These are phyloP conservation scores for Eupithecia centaureata DNA, from an alignment of 2,888 invertebrate genomes.

Conservation along the genomic window DNA sequence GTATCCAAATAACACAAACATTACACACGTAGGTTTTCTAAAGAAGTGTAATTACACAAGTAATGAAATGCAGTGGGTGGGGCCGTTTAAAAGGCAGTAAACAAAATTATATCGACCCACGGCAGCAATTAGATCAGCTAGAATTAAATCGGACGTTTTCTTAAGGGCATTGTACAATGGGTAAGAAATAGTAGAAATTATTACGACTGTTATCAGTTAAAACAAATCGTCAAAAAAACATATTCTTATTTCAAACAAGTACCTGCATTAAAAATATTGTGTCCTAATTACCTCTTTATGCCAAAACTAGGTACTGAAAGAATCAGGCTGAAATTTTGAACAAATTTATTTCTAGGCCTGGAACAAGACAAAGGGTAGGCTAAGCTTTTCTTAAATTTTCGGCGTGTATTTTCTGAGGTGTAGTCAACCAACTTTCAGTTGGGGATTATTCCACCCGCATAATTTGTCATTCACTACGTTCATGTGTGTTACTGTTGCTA, in stretches of 20 bases:
- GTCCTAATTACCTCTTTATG: too few species aligned
- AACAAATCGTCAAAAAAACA: too few species aligned
- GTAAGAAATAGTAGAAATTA: not conserved
- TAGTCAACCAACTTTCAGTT: too few species aligned
- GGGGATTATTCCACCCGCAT: too few species aligned
- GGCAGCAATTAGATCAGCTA: slow-evolving; percentile 82
- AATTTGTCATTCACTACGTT: not conserved
- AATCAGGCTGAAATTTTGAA: too few species aligned
- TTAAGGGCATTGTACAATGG: slow-evolving; percentile 44
- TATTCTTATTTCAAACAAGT: too few species aligned
- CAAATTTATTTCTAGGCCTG: too few species aligned
- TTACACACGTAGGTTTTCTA: slow-evolving; percentile 28
- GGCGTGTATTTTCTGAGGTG: too few species aligned
- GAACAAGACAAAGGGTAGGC: too few species aligned
- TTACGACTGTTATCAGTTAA: too few species aligned
- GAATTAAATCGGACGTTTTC: slow-evolving; percentile 79
- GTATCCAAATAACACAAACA: slow-evolving; percentile 18
- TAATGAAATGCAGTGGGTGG: slow-evolving; percentile 75
- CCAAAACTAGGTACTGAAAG: not conserved
- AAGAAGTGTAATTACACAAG: slow-evolving; percentile 59
- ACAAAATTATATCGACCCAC: slow-evolving; percentile 82
- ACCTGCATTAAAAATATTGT: too few species aligned
- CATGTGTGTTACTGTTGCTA: not conserved
- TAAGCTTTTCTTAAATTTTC: too few species aligned
- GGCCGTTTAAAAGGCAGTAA: slow-evolving; percentile 81